Evolutionary conservation across 2,797 vertebrate genomes (phyloP).

Genomic region (Acanthornis magna): DNA sequence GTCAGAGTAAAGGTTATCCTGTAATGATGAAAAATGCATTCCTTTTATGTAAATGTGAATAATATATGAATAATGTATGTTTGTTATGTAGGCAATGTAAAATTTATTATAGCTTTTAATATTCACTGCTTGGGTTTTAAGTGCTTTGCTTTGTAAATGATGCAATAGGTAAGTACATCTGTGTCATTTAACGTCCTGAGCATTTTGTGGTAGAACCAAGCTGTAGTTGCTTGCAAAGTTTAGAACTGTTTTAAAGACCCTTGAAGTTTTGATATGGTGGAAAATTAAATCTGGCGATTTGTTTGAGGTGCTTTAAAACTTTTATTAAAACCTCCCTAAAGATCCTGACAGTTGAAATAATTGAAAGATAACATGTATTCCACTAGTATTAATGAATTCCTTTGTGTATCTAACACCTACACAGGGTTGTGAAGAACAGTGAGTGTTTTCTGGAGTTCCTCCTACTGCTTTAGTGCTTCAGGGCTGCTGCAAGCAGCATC

Average conservation of each 20-base stretch:
- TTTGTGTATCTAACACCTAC: background rate
- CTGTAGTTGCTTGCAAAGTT: background rate
- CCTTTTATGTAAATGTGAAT: constrained; percentile 52
- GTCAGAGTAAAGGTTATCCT: constrained; percentile 41
- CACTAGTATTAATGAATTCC: background rate
- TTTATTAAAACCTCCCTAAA: background rate
- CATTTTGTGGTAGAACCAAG: background rate
- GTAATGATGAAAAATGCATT: constrained; percentile 42
- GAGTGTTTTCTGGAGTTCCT: background rate
- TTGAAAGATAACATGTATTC: background rate
- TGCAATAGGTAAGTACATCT: constrained; percentile 38
- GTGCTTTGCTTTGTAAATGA: constrained; percentile 51
- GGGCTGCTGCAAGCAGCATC: background rate
- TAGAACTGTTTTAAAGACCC: background rate
- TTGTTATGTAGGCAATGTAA: constrained; percentile 27
- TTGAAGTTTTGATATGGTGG: background rate
- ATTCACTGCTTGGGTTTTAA: constrained; percentile 39
- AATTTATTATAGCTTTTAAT: constrained; percentile 54
- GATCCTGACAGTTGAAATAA: background rate
- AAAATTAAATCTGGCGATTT: background rate
- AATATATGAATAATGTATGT: constrained; percentile 57
- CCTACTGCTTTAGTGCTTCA: background rate
- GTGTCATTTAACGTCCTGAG: constrained; percentile 8
- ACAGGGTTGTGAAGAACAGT: background rate
- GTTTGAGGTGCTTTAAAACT: background rate